phyloP scores from a whole-genome alignment of 1,140 invertebrate species.

The Cydia amplana region DNA sequence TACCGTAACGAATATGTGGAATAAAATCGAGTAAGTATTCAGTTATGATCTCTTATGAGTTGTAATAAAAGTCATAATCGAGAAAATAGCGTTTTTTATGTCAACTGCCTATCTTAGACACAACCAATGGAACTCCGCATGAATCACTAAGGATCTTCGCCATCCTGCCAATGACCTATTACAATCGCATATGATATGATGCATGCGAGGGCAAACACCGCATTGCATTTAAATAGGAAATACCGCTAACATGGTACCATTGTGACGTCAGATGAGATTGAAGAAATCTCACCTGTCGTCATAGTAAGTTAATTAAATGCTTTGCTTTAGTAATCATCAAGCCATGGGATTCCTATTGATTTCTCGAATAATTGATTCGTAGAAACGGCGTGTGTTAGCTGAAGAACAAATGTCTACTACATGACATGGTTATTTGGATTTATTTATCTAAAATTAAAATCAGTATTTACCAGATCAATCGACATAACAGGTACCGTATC shows the following conservation, averaged over 20 bases:
- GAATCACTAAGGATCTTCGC: slow-evolving; percentile 57
- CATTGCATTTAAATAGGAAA: background rate
- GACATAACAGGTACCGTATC: background rate
- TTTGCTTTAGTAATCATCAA: background rate
- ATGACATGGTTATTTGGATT: background rate
- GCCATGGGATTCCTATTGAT: background rate
- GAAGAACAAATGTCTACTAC: background rate
- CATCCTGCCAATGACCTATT: slow-evolving; percentile 71
- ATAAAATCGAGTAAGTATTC: no score
- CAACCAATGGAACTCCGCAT: slow-evolving; percentile 40
- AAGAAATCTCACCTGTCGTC: background rate
- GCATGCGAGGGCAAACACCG: background rate
- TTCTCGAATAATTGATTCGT: background rate
- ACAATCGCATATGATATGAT: slow-evolving; percentile 43
- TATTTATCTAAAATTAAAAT: no score
- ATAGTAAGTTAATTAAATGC: background rate
- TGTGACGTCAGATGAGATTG: background rate
- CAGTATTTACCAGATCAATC: background rate
- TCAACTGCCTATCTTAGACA: slow-evolving; percentile 3
- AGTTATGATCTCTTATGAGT: no score
- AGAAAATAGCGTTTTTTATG: background rate
- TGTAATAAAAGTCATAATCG: no score
- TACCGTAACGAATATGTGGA: background rate
- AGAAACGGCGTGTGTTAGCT: background rate
- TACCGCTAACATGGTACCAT: background rate